Conservation (phyloP, 2,113 vertebrate genomes). For the Gallinago jamesoni region DNA sequence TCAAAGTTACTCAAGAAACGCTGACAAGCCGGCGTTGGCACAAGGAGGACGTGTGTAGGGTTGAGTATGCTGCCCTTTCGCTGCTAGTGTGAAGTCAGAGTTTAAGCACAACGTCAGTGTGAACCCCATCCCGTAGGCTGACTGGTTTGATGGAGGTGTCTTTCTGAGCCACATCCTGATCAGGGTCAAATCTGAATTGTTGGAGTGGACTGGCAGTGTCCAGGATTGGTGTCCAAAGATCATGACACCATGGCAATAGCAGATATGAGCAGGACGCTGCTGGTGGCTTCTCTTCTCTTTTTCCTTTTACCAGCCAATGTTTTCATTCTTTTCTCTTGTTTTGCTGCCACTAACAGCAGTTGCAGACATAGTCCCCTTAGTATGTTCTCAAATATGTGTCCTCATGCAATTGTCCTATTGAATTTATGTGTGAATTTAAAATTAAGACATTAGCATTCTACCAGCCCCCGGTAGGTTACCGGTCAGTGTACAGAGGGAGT, state of each 20-base stretch:
- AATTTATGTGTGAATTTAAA: neutral
- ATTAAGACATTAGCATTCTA: neutral
- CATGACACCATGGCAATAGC: neutral
- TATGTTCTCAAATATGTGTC: neutral
- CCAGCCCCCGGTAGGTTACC: neutral
- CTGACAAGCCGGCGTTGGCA: neutral
- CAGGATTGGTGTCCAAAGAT: neutral
- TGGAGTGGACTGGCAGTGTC: neutral
- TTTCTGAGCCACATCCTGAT: neutral
- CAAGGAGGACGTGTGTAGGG: fast-evolving
- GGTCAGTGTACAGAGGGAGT: neutral
- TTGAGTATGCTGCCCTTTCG: neutral
- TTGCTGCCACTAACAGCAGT: neutral
- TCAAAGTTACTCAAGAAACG: neutral
- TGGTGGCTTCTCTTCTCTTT: neutral
- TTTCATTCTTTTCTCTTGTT: neutral
- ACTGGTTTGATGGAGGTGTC: neutral
- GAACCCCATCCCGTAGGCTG: fast-evolving
- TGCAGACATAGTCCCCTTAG: neutral
- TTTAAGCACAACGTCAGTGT: neutral
- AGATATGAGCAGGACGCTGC: neutral
- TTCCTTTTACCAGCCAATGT: neutral
- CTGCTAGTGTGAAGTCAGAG: neutral
- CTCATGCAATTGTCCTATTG: neutral
- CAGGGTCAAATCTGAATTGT: neutral